Evolutionary conservation across 2,113 vertebrate genomes (phyloP).

Genomic region (Malurus melanocephalus): DNA sequence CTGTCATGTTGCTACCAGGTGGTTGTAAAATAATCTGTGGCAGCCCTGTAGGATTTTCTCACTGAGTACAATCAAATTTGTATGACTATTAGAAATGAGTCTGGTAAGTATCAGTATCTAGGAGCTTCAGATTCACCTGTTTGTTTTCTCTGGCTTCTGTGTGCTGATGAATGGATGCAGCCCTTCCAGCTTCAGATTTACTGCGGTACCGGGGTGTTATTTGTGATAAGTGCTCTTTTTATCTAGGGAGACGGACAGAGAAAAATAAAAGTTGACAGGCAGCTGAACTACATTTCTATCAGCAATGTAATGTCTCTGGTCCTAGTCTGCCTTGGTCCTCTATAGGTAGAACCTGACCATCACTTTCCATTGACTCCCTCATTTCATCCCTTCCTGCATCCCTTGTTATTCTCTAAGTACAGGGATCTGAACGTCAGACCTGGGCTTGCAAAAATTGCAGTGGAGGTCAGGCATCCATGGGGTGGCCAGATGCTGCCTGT

Average conservation of each 20-base stretch:
- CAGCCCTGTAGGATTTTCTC: background rate
- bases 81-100: background rate
- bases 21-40: background rate
- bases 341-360: background rate
- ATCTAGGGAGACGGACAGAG: background rate
- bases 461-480: background rate
- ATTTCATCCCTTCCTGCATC: background rate
- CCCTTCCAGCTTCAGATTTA: background rate
- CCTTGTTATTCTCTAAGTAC: background rate
- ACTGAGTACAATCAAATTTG: background rate
- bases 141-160: background rate
- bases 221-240: background rate
- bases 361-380: background rate
- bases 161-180: background rate
- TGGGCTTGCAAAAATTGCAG: background rate
- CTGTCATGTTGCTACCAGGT: rapidly evolving
- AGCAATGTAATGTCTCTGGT: background rate
- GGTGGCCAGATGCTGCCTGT: background rate
- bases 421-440: background rate
- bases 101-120: background rate
- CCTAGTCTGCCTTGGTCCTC: background rate
- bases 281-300: background rate
- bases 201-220: rapidly evolving
- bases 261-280: background rate
- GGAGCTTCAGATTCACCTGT: background rate